Evolutionary conservation across 1,140 invertebrate genomes (phyloP).

Genomic region (Aphidius gifuensis): DNA sequence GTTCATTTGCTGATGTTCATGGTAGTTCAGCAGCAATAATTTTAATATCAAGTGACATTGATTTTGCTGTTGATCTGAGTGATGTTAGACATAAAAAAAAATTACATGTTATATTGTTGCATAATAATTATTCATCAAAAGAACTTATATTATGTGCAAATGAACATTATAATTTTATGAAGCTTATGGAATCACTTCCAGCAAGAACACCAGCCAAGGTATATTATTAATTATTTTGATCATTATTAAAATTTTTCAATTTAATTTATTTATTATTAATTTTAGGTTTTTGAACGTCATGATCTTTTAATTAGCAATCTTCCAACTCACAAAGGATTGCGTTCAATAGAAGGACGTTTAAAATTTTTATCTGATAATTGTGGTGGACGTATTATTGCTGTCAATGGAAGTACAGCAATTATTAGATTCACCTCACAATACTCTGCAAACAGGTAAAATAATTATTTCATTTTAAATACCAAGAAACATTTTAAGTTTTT

Average conservation of each 20-base stretch:
- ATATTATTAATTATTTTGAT: conserved; percentile 6
- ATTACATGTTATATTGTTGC: conserved; percentile 78
- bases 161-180: conserved; percentile 70
- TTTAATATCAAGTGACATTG: conserved; percentile 83
- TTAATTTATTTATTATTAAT: conserved; percentile 12
- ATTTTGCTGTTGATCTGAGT: conserved; percentile 82
- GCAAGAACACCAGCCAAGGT: conserved; percentile 60
- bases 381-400: conserved; percentile 70
- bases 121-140: conserved; percentile 71
- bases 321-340: conserved; percentile 51
- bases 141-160: conserved; percentile 76
- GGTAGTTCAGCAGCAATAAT: conserved; percentile 71
- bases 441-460: conserved; percentile 66
- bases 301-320: conserved; percentile 57
- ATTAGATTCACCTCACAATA: conserved; percentile 69
- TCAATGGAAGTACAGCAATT: conserved; percentile 64
- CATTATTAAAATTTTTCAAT: conserved; percentile 16
- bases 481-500: no score
- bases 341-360: conserved; percentile 60
- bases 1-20: conserved; percentile 80
- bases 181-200: conserved; percentile 64
- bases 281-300: conserved; percentile 45
- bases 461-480: conserved; percentile 7
- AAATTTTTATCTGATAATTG: conserved; percentile 75
- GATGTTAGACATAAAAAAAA: conserved; percentile 82